phyloP scores from a whole-genome alignment of 2,113 vertebrate genomes.

The Chaetops frenatus region DNA sequence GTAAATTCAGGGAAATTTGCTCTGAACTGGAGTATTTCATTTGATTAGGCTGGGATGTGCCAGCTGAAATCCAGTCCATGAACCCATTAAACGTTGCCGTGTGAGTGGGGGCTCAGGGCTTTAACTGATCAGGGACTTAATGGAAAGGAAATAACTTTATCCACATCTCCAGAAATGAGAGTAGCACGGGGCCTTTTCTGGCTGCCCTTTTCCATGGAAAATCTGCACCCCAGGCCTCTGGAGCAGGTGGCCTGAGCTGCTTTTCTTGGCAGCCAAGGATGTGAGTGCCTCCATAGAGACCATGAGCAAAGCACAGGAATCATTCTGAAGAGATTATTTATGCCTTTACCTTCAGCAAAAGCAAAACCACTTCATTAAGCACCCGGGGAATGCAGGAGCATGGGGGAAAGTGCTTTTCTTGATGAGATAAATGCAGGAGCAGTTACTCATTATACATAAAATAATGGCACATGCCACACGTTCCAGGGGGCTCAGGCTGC shows the following conservation, averaged over 20 bases:
- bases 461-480: not conserved
- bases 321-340: not conserved
- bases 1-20: not conserved
- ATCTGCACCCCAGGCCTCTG: not conserved
- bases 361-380: not conserved
- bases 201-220: not conserved
- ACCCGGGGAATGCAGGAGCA: not conserved
- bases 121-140: rapidly evolving
- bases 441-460: not conserved
- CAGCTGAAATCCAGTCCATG: not conserved
- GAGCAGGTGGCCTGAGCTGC: not conserved
- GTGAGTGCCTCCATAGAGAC: not conserved
- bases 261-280: not conserved
- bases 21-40: not conserved
- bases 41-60: not conserved
- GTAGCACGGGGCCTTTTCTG: rapidly evolving
- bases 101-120: rapidly evolving
- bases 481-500: not conserved
- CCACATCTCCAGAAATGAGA: not conserved
- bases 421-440: not conserved
- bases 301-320: not conserved
- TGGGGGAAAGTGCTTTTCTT: not conserved
- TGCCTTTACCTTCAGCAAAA: not conserved
- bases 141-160: rapidly evolving
- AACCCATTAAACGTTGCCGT: not conserved